Percentiles rank a stretch among this genome's conserved stretches.
These are phyloP conservation scores for Sebastiscus tertius DNA, from an alignment of 2,797 vertebrate species.

Conservation along the genomic window DNA sequence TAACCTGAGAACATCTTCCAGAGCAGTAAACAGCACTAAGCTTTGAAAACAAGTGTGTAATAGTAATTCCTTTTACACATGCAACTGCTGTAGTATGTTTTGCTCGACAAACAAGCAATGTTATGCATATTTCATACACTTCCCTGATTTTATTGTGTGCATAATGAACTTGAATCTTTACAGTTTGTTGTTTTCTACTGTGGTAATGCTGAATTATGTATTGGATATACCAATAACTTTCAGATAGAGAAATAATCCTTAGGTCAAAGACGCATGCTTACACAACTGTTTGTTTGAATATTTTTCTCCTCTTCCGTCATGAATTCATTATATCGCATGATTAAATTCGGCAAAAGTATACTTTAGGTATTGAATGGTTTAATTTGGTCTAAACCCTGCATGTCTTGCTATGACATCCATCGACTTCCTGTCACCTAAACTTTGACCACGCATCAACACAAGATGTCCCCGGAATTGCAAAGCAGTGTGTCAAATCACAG, in stretches of 20 bases:
- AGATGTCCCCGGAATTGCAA: slow-evolving; percentile 19
- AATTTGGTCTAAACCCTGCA: not conserved
- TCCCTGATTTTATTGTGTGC: slow-evolving; percentile 39
- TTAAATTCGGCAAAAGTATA: not conserved
- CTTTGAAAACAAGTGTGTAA: slow-evolving; percentile 58
- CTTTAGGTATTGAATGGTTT: not conserved
- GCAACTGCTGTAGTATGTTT: slow-evolving; percentile 44
- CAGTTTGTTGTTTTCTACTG: slow-evolving; percentile 6
- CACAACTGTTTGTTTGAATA: not conserved
- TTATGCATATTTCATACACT: slow-evolving; percentile 46
- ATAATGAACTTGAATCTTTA: slow-evolving; percentile 5
- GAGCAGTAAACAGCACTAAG: slow-evolving; percentile 46
- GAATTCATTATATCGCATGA: not conserved
- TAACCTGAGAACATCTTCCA: slow-evolving; percentile 49
- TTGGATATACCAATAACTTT: slow-evolving; percentile 3
- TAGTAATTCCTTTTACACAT: slow-evolving; percentile 73
- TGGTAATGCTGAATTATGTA: not conserved
- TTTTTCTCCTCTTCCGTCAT: not conserved
- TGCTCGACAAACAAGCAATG: slow-evolving; percentile 60
- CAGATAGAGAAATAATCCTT: not conserved
- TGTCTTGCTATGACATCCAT: slow-evolving; percentile 8
- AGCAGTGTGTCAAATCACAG: slow-evolving; percentile 51
- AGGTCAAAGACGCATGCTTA: not conserved
- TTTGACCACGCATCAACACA: not conserved
- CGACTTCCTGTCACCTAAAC: slow-evolving; percentile 23